Percentiles rank a stretch among this genome's conserved stretches.
Conservation (phyloP, 2,113 vertebrate genomes). For the Chrysemys picta region DNA sequence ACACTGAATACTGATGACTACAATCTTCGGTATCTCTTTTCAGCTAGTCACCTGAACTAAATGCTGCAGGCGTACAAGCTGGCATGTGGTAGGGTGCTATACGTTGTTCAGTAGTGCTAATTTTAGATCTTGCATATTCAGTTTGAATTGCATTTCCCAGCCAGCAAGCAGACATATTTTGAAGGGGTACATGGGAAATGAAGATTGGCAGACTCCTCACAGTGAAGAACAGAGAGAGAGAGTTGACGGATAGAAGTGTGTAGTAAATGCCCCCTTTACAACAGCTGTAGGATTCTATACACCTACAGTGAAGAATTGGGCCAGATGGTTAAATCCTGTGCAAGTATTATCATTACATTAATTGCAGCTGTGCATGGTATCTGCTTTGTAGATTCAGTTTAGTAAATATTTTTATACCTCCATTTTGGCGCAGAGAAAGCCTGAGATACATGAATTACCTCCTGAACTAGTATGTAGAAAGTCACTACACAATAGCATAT, state of each 20-base stretch:
- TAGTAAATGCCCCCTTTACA: background rate
- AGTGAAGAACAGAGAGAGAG: background rate
- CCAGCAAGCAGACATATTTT: background rate
- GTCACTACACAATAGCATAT: background rate
- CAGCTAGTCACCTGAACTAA: background rate
- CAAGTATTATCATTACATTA: background rate
- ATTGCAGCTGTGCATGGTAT: accelerated
- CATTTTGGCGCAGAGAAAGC: background rate
- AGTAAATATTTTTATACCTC: background rate
- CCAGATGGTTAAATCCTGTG: background rate
- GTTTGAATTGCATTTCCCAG: accelerated
- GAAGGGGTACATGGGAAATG: background rate
- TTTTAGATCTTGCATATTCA: background rate
- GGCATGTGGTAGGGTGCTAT: accelerated
- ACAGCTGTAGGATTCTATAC: background rate
- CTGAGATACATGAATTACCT: background rate
- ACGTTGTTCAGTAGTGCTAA: background rate
- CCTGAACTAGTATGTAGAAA: background rate
- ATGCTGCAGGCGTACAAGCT: background rate
- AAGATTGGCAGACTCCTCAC: background rate
- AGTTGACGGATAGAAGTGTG: background rate
- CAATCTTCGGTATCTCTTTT: slow-evolving; percentile 8
- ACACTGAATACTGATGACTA: slow-evolving; percentile 41
- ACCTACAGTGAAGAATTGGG: background rate
- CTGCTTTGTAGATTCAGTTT: background rate